Percentiles rank a stretch among this genome's conserved stretches.
Evolutionary conservation across 30 jellyfish, hydroid and myxozoan genomes (phyloP).

Genomic region (Cassiopea andromeda): DNA sequence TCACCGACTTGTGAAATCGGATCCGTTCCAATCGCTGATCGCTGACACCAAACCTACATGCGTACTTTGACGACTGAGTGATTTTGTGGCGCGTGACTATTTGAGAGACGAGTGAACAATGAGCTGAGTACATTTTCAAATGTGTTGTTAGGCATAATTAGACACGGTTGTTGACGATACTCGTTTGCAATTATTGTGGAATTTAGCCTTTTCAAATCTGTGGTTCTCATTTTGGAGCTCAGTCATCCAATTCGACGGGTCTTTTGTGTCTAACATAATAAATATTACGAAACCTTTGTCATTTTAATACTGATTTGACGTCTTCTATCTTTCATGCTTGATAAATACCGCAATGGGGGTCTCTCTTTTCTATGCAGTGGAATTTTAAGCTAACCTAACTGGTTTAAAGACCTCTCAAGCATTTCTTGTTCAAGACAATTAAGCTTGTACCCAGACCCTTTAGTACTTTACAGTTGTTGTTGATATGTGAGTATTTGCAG

Average conservation of each 20-base stretch:
- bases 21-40: constrained; percentile 76
- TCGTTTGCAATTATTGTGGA: constrained; percentile 58
- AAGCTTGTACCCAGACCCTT: constrained; percentile 3
- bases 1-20: constrained; percentile 82
- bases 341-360: constrained; percentile 66
- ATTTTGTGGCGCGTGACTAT: constrained; percentile 72
- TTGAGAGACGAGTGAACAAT: constrained; percentile 56
- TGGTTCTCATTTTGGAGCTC: constrained; percentile 60
- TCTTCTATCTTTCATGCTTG: constrained; percentile 40
- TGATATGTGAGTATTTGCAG: not conserved
- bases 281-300: constrained; percentile 33
- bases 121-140: constrained; percentile 31
- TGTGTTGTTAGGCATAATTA: constrained; percentile 65
- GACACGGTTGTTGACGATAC: constrained; percentile 59
- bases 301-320: constrained; percentile 60
- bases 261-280: constrained; percentile 43
- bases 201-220: constrained; percentile 62
- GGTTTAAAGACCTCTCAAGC: constrained; percentile 11
- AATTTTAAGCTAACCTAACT: constrained; percentile 46
- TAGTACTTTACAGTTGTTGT: not conserved
- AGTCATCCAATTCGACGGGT: constrained; percentile 78
- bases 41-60: constrained; percentile 71
- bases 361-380: constrained; percentile 15
- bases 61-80: constrained; percentile 66
- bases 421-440: not conserved